These are phyloP conservation scores for Heliocidaris tuberculata DNA, from an alignment of 35 echinoderm and acorn worm genomes.

Conservation along the genomic window DNA sequence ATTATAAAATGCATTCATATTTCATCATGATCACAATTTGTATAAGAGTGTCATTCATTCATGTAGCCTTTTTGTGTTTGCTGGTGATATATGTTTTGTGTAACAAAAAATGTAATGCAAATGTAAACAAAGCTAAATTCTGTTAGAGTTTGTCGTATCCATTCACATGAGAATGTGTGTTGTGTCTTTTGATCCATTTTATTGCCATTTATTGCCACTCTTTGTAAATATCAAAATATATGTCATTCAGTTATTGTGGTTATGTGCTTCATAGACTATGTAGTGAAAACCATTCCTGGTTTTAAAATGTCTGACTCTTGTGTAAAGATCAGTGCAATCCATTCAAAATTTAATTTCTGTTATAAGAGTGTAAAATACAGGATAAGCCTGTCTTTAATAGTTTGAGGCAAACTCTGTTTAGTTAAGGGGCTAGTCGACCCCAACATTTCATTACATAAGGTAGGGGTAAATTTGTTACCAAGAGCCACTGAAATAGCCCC, in stretches of 20 bases:
- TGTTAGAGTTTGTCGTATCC: neutral
- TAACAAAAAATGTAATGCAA: neutral
- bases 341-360: neutral
- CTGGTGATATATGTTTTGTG: neutral
- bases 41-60: neutral
- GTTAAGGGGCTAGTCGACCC: too few relatives aligned
- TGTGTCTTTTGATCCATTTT: neutral
- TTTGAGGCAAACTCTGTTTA: too few relatives aligned
- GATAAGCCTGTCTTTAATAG: neutral
- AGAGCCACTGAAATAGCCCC: too few relatives aligned
- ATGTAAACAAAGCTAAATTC: neutral
- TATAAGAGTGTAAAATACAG: neutral
- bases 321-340: neutral
- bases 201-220: neutral
- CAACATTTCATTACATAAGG: too few relatives aligned
- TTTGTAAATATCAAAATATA: constrained; percentile 4
- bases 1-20: neutral
- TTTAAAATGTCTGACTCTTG: neutral
- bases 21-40: neutral
- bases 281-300: neutral
- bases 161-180: neutral
- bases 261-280: neutral
- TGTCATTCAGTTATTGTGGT: neutral
- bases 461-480: too few relatives aligned
- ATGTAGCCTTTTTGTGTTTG: neutral